phyloP scores from a whole-genome alignment of 2,888 invertebrate genomes.

The Polymixis lichenea region DNA sequence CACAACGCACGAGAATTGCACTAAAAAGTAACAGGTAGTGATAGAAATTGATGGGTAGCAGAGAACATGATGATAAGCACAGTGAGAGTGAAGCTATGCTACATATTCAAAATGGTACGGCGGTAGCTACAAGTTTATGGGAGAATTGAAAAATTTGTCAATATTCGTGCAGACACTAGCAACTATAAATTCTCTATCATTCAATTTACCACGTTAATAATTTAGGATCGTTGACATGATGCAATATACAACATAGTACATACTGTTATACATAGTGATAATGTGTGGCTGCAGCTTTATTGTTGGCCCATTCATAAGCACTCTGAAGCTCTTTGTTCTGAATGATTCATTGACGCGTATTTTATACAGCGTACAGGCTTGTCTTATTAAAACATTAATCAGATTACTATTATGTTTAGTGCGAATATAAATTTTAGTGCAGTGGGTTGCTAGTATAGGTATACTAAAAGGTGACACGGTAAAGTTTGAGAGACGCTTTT shows the following conservation, averaged over 20 bases:
- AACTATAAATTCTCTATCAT: background rate
- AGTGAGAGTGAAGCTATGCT: no score
- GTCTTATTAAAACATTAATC: conserved; percentile 55
- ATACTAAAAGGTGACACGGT: background rate
- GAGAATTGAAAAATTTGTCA: background rate
- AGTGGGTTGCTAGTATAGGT: background rate
- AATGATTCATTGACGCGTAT: conserved; percentile 47
- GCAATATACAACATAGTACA: background rate
- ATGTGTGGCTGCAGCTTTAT: conserved; percentile 12
- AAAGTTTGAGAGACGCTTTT: no score
- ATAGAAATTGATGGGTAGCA: no score
- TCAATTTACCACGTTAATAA: background rate
- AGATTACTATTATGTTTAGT: conserved; percentile 13
- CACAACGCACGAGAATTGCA: no score
- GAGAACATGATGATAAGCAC: no score
- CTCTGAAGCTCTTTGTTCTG: conserved; percentile 45
- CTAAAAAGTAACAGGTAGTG: no score
- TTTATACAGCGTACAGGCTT: conserved; percentile 33
- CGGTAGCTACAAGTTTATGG: no score
- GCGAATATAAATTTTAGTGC: background rate
- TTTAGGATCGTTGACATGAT: conserved; percentile 16
- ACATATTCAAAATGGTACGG: no score
- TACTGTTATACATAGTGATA: background rate
- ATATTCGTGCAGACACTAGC: background rate
- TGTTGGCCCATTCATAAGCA: conserved; percentile 48